Evolutionary conservation across 2,888 invertebrate species (phyloP).

Genomic region (Stomorhina lunata): DNA sequence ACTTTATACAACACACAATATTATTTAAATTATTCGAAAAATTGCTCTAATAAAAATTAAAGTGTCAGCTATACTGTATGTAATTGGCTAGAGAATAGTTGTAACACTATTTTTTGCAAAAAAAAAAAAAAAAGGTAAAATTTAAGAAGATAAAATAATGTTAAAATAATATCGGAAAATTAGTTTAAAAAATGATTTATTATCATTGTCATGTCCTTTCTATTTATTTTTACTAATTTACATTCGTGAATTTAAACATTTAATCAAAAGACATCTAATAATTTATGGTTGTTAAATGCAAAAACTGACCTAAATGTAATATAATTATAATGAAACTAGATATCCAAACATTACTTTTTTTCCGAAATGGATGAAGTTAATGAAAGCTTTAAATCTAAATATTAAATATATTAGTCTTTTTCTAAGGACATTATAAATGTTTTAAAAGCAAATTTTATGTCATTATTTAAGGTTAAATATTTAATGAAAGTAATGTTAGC

Average conservation of each 20-base stretch:
- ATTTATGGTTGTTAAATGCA: background rate
- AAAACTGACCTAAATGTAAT: background rate
- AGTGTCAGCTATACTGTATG: no score
- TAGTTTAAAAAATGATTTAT: background rate
- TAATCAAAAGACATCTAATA: background rate
- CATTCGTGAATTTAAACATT: background rate
- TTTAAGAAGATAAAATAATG: background rate
- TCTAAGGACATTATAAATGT: slow-evolving; percentile 5
- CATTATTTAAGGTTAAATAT: no score
- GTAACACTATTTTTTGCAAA: no score
- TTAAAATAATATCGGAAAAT: slow-evolving; percentile 1
- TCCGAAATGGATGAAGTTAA: background rate
- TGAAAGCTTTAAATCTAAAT: no score
- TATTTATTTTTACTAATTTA: background rate
- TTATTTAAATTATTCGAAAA: no score
- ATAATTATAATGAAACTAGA: background rate
- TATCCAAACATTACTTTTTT: background rate
- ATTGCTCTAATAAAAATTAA: no score
- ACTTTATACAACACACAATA: no score
- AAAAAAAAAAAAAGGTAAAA: background rate
- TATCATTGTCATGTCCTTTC: background rate
- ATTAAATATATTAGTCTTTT: background rate
- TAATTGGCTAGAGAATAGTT: no score
- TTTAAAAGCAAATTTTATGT: background rate
- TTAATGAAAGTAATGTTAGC: no score